Percentiles rank a stretch among this genome's conserved stretches.
Conservation (phyloP, 2,888 invertebrate genomes). For the Bhutanitis thaidina region DNA sequence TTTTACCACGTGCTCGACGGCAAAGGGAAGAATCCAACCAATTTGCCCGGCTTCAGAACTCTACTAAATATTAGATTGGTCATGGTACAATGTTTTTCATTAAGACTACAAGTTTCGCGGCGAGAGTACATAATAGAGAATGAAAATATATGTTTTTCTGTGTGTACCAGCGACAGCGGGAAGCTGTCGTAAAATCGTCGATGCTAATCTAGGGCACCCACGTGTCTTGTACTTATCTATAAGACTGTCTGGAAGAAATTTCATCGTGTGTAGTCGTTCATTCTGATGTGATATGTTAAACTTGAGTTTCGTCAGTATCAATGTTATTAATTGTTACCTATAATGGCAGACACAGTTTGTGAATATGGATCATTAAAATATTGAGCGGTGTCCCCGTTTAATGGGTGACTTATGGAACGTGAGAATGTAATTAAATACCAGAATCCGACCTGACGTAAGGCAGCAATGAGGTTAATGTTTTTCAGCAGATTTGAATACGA, state of each 20-base stretch:
- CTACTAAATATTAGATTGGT: too few relatives aligned
- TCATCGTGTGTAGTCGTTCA: too few relatives aligned
- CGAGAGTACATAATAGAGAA: conserved; percentile 7
- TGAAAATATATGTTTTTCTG: conserved; percentile 19
- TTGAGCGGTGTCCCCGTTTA: background rate
- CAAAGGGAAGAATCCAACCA: too few relatives aligned
- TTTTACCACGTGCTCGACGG: too few relatives aligned
- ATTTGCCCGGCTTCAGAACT: too few relatives aligned
- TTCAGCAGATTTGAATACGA: too few relatives aligned
- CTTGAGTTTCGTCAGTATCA: too few relatives aligned
- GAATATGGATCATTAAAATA: background rate
- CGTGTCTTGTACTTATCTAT: background rate
- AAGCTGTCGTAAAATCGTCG: conserved; percentile 18
- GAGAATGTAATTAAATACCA: conserved; percentile 3
- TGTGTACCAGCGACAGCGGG: conserved; percentile 9
- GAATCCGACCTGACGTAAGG: too few relatives aligned
- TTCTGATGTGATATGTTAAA: too few relatives aligned
- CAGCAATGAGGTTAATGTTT: too few relatives aligned
- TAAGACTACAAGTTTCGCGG: background rate
- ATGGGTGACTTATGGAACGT: background rate
- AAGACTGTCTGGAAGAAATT: background rate
- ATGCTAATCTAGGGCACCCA: conserved; percentile 4
- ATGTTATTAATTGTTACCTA: too few relatives aligned
- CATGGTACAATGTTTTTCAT: conserved; percentile 13
- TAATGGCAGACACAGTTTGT: too few relatives aligned